These are phyloP conservation scores for Caenorhabditis tropicalis DNA, from an alignment of 1,140 invertebrate species.

Conservation along the genomic window DNA sequence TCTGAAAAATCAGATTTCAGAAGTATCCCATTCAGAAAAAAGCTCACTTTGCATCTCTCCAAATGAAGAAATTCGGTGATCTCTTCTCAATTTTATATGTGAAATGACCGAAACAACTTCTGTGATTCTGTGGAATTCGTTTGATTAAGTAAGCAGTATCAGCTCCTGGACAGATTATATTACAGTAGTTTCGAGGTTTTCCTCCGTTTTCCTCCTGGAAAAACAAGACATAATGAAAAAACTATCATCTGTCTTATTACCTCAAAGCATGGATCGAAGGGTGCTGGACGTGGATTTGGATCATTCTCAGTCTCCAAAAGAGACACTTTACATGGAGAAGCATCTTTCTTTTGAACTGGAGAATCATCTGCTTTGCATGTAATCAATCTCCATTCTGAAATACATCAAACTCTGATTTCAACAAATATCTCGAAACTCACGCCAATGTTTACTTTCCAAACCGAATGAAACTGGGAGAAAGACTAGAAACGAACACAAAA, in stretches of 20 bases:
- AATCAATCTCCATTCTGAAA: constrained; percentile 66
- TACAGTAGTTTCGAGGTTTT: constrained; percentile 65
- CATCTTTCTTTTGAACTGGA: constrained; percentile 58
- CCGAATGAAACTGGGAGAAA: background rate
- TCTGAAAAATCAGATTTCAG: constrained; percentile 38
- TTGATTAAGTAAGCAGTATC: constrained; percentile 70
- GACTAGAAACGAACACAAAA: background rate
- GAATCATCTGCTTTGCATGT: constrained; percentile 58
- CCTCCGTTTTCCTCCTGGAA: constrained; percentile 60
- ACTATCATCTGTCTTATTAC: constrained; percentile 40
- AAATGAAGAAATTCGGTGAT: constrained; percentile 65
- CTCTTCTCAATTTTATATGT: constrained; percentile 66
- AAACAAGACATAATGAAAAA: background rate
- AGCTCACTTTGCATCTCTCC: constrained; percentile 63
- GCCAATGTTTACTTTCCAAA: constrained; percentile 59
- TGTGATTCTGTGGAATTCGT: constrained; percentile 64
- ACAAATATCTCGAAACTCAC: constrained; percentile 41
- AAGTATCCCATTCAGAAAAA: background rate
- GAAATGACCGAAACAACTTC: constrained; percentile 67
- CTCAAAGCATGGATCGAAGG: constrained; percentile 61
- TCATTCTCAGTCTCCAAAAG: constrained; percentile 63
- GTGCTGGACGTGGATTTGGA: constrained; percentile 52
- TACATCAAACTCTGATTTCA: background rate
- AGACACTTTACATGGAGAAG: constrained; percentile 61
- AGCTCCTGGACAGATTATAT: constrained; percentile 65